Conservation (phyloP, 2,797 vertebrate species). For the Molossus molossus region DNA sequence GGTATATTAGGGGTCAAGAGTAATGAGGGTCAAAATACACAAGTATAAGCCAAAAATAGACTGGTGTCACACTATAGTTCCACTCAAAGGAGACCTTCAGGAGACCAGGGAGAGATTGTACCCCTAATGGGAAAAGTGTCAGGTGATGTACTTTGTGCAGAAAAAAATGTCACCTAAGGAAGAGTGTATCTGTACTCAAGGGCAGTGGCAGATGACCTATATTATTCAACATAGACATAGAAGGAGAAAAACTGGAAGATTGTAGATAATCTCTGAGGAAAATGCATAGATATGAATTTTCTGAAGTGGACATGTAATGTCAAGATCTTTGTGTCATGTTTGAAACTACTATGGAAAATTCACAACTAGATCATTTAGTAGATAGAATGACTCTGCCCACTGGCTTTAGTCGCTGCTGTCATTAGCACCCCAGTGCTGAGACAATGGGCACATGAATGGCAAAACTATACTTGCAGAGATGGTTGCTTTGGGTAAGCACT, state of each 20-base stretch:
- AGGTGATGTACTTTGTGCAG: neutral
- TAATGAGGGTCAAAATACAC: neutral
- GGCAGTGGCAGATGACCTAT: neutral
- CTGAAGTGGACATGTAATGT: too few relatives aligned
- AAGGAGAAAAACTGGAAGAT: neutral
- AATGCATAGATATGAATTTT: neutral
- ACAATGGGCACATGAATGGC: neutral
- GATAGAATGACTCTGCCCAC: neutral
- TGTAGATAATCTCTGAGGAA: neutral
- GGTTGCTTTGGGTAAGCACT: neutral
- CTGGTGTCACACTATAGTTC: accelerated
- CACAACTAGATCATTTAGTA: neutral
- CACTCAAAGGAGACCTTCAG: neutral
- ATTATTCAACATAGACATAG: neutral
- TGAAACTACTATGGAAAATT: neutral
- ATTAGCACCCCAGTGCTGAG: neutral
- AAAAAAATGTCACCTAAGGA: neutral
- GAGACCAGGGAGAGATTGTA: neutral
- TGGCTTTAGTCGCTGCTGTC: neutral
- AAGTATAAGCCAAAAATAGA: neutral
- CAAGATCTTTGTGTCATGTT: neutral
- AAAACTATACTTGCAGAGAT: neutral
- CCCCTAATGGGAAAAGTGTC: neutral
- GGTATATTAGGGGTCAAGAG: neutral
- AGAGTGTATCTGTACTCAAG: neutral